Percentiles rank a stretch among this genome's conserved stretches.
Conservation (phyloP, 2,113 vertebrate species). For the Acinonyx jubatus region DNA sequence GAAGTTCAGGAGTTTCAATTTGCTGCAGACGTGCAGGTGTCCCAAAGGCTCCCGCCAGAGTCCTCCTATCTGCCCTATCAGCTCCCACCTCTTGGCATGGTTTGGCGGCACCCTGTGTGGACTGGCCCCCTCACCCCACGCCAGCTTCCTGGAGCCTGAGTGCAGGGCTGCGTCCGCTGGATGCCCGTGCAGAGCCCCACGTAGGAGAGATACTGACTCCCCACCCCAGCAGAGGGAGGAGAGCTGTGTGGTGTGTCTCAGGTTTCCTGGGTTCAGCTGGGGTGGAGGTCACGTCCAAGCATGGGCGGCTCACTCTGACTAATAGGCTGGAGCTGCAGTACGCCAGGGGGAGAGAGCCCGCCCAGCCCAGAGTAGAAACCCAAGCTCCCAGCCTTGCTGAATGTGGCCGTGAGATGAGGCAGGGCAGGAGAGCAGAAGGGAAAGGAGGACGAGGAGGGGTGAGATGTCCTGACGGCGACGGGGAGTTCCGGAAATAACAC, state of each 20-base stretch:
- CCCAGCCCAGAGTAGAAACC: conserved; percentile 50
- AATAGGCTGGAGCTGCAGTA: background rate
- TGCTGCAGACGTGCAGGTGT: background rate
- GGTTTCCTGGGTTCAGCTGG: conserved; percentile 52
- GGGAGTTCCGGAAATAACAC: background rate
- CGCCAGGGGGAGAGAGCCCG: background rate
- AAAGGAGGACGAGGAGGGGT: background rate
- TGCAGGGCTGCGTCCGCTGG: background rate
- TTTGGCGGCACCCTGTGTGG: background rate
- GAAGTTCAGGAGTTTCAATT: background rate
- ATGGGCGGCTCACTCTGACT: background rate
- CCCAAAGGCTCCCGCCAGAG: background rate
- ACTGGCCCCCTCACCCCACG: background rate
- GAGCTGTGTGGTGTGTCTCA: background rate
- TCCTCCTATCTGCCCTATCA: background rate
- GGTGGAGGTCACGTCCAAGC: conserved; percentile 40
- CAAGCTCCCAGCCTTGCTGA: background rate
- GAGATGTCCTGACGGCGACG: background rate
- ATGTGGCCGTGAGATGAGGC: background rate
- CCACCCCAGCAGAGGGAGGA: background rate
- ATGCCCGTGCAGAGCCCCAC: fast-evolving
- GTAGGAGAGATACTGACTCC: background rate
- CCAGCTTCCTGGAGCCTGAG: background rate
- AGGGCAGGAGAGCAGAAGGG: background rate
- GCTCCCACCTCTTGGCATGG: background rate